Evolutionary conservation across 2,888 invertebrate species (phyloP), one percentile per base, ranked within the genome.

Genomic region (Podotricha telesiphe): DNA sequence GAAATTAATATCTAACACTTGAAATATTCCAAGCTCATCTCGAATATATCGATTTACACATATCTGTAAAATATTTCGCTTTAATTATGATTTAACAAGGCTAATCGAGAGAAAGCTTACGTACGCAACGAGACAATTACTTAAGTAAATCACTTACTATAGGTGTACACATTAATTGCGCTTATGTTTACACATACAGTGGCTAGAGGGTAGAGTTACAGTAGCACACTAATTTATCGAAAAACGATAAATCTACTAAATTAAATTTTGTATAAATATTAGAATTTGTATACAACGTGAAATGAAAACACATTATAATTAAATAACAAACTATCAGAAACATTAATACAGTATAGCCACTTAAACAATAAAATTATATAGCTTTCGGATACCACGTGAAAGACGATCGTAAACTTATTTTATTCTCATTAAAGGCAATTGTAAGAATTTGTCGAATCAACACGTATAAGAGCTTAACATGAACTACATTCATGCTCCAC

Each of bases 1-100:
- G 80, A 80, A 84, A 84, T 84, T 82, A 83, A 87, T 86, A 83
- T 82, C 79, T 82, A 83, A 80, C 87, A 87, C 87, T 88, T 85
- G 87, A 87, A 80, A 71, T 75, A 67, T 70, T 66, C 65, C 72
- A 74, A 74, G 70, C 74, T 77, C 77, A 75, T 76, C 75, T 79
- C 74, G 76, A 79, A 78, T 78, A 78, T 84, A 82, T 84, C 83
- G 76, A 80, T 80, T 83, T 82, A 80, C 81, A 75, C 71, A 67
- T 73, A 70, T 69, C 71, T 70, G 66, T 68, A 68, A 70, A 70
- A 55, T 70, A 67, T 62, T 68, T 47, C 42, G 66, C 42, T 66
- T 68, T 70, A 48, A 62, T 66, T 64, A 66, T 20, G 59, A 72
- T 68, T 70, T 65, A 65, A 69, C 65, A 58, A 53, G 65, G 50